Evolutionary conservation across 2,888 invertebrate species (phyloP).

Genomic region (Orthosia gracilis): DNA sequence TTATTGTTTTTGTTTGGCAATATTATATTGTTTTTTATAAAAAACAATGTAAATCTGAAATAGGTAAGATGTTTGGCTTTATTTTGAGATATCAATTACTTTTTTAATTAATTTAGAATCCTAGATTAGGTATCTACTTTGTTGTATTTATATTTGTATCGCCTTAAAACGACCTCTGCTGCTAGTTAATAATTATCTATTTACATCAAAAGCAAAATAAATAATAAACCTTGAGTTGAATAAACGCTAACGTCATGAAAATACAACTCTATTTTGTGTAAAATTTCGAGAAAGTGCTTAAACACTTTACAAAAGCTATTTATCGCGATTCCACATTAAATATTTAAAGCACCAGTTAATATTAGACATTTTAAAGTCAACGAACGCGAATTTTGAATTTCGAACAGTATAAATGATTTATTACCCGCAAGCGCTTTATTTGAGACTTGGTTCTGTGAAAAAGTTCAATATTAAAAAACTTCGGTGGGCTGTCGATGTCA

Average conservation of each 20-base stretch:
- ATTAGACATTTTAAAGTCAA: slow-evolving; percentile 56
- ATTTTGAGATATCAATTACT: slow-evolving; percentile 5
- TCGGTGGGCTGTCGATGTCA: slow-evolving; percentile 65
- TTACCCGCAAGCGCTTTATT: slow-evolving; percentile 60
- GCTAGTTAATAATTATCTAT: not conserved
- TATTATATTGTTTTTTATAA: slow-evolving; percentile 37
- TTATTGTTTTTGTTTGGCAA: slow-evolving; percentile 49
- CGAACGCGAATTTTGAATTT: slow-evolving; percentile 57
- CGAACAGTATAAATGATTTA: slow-evolving; percentile 67
- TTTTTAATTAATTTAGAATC: not conserved
- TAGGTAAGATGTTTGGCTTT: not conserved
- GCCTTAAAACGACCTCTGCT: not conserved
- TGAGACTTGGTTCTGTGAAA: slow-evolving; percentile 61
- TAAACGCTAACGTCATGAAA: slow-evolving; percentile 19
- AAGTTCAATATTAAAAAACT: slow-evolving; percentile 79
- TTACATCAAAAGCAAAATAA: slow-evolving; percentile 5
- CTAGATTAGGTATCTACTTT: not conserved
- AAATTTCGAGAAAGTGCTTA: slow-evolving; percentile 41
- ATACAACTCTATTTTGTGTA: not conserved
- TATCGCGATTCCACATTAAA: slow-evolving; percentile 39
- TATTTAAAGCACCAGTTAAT: slow-evolving; percentile 49
- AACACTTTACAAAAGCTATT: slow-evolving; percentile 37
- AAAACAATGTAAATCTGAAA: slow-evolving; percentile 31
- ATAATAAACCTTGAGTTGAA: slow-evolving; percentile 10
- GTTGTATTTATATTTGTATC: not conserved